These are phyloP conservation scores for Harpagifer antarcticus DNA, from an alignment of 2,797 vertebrate genomes.

Conservation along the genomic window DNA sequence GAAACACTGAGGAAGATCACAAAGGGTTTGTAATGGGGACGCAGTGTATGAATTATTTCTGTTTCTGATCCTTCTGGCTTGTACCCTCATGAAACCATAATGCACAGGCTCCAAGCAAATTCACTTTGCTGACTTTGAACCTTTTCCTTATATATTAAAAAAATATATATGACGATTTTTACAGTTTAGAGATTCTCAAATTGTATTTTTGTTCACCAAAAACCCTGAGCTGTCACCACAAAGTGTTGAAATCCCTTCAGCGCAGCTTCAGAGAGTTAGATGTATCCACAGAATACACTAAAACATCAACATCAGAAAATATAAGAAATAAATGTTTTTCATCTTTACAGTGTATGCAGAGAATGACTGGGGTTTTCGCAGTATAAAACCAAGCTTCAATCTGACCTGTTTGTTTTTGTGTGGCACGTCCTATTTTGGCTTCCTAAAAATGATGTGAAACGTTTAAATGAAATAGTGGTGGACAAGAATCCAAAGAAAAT, in stretches of 20 bases:
- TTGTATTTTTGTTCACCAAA: slow-evolving; percentile 6
- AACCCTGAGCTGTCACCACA: slow-evolving; percentile 18
- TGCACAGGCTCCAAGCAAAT: not conserved
- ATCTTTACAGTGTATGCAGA: not conserved
- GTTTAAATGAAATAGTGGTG: not conserved
- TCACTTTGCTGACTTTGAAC: slow-evolving; percentile 1
- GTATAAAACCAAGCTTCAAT: not conserved
- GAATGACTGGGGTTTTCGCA: not conserved
- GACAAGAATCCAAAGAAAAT: not conserved
- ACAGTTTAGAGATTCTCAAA: not conserved
- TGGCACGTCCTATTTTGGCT: not conserved
- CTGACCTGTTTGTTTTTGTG: not conserved
- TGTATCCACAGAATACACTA: slow-evolving; percentile 3
- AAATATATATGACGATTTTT: not conserved
- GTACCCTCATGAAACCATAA: slow-evolving; percentile 6
- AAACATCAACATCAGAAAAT: not conserved
- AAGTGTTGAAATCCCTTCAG: slow-evolving; percentile 4
- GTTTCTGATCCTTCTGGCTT: not conserved
- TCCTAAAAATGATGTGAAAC: not conserved
- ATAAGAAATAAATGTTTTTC: slow-evolving; percentile 14
- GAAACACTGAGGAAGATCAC: slow-evolving; percentile 5
- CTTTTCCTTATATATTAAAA: not conserved
- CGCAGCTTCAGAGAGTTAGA: not conserved
- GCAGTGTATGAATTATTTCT: slow-evolving; percentile 1
- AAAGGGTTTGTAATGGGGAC: not conserved